These are phyloP conservation scores for Taphrorychus bicolor DNA, from an alignment of 2,888 invertebrate species.

Conservation along the genomic window DNA sequence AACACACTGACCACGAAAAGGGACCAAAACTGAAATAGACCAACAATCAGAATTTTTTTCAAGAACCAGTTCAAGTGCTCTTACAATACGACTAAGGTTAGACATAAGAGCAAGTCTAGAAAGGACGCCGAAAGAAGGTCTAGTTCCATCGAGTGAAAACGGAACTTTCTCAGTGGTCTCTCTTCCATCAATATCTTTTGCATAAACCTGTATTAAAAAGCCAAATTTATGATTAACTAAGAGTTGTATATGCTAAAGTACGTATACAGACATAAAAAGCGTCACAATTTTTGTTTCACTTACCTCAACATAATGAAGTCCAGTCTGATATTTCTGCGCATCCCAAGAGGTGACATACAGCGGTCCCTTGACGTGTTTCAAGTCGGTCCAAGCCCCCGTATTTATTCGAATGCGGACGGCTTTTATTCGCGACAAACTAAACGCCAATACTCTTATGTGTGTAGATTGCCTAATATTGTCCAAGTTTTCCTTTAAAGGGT, in stretches of 20 bases:
- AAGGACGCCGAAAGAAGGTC: slow-evolving; percentile 69
- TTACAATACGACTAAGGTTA: slow-evolving; percentile 76
- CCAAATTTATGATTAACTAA: no score
- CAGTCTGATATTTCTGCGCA: slow-evolving; percentile 68
- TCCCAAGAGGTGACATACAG: slow-evolving; percentile 79
- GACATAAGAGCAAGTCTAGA: slow-evolving; percentile 80
- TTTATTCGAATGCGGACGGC: slow-evolving; percentile 74
- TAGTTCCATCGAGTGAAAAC: slow-evolving; percentile 80
- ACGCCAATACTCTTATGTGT: slow-evolving; percentile 82
- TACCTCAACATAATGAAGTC: slow-evolving; percentile 73
- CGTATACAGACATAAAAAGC: no score
- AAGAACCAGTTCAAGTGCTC: slow-evolving; percentile 52
- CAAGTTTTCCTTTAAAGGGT: slow-evolving; percentile 78
- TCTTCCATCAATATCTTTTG: slow-evolving; percentile 66
- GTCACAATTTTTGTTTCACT: not conserved
- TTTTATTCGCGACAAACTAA: slow-evolving; percentile 72
- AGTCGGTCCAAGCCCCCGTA: slow-evolving; percentile 68
- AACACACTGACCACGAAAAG: slow-evolving; percentile 70
- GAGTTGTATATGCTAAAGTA: no score
- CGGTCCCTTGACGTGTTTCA: slow-evolving; percentile 69
- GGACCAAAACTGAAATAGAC: slow-evolving; percentile 66
- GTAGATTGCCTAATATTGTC: slow-evolving; percentile 72
- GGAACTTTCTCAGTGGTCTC: slow-evolving; percentile 68
- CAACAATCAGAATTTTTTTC: not conserved
- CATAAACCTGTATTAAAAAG: slow-evolving; percentile 62